Base-by-base conservation (phyloP, 1,140 invertebrate genomes). In the Nylanderia fulva region DNA sequence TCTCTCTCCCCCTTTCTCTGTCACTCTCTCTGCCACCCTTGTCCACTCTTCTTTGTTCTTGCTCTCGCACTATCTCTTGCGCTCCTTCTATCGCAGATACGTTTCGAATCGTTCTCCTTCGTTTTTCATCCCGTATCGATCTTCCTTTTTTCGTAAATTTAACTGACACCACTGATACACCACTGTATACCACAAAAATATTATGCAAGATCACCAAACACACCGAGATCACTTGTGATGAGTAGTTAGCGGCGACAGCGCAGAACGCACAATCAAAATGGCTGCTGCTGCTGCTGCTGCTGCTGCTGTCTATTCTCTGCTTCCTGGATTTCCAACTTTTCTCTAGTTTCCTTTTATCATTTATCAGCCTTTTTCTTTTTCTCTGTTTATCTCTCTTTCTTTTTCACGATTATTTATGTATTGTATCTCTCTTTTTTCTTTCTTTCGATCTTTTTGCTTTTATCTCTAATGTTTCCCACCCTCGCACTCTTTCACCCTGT, bases 221-320 rank as follows among this genome's bases (percentile, higher is more conserved):
- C 76, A 58, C 36, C 88, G 64, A 63, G 85, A 83, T 82, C 84
- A 83, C 76, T 84, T 56, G 77, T 42, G 69, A 88, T 89, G 77
- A 77, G 60, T 75, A 86, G 87, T 84, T 72, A 86, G 84, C 82
- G 87, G 90, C 88, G 72, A 63, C 88, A 86, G 86, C 88, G 88
- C 84, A 85, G 85, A 88, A 88, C 88, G 77, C 83, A 86, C 84
- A 90, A 90, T 90, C 88, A 90, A 90, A 92, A 91, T 92, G 91
- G 91, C 91, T 91, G 90, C 91, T 91, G 90, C 91, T 91, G 39
- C 63, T 87, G 88, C 79, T 84, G 83, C 85, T 85, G 83, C 76
- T 89, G 86, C 68, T 68, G 54, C 52, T 80, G 68, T 72, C 56
- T 72, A 42, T 64, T 76, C 45, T 48, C 72, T n/a, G n/a, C n/a